phyloP scores from a whole-genome alignment of 1,140 invertebrate species.

The Aphaenogaster rudis region DNA sequence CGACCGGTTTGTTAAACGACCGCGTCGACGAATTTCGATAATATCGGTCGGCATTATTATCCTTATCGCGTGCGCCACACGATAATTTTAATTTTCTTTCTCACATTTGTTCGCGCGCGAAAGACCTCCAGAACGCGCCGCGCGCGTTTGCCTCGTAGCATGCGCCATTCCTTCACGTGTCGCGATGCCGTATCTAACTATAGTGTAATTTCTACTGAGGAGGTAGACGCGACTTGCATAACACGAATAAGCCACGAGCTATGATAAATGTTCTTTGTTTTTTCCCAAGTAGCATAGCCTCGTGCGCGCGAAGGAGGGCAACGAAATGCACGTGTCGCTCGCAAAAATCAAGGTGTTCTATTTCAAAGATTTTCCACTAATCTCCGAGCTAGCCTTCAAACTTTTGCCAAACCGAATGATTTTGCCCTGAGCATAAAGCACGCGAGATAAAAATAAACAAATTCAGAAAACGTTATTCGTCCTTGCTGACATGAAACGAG shows the following conservation, averaged over 20 bases:
- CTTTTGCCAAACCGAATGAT: slow-evolving; percentile 3
- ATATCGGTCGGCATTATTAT: neutral
- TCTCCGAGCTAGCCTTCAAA: neutral
- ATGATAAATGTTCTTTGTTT: slow-evolving; percentile 36
- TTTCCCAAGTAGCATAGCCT: neutral
- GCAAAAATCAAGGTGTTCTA: slow-evolving; percentile 15
- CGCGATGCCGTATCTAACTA: slow-evolving; percentile 61
- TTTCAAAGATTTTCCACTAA: neutral
- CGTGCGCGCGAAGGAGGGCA: neutral
- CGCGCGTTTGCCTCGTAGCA: slow-evolving; percentile 19
- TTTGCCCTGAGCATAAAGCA: neutral
- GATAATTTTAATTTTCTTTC: slow-evolving; percentile 33
- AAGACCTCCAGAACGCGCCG: slow-evolving; percentile 21
- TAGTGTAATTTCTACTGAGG: slow-evolving; percentile 55
- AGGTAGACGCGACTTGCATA: slow-evolving; percentile 60
- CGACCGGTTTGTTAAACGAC: neutral
- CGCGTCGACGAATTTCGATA: neutral
- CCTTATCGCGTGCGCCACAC: neutral
- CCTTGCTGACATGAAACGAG: neutral
- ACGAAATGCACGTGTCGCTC: neutral
- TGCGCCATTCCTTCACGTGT: slow-evolving; percentile 54
- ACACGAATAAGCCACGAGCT: slow-evolving; percentile 30
- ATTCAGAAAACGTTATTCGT: neutral
- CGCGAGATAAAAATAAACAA: slow-evolving; percentile 13
- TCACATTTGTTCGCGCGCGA: neutral